A percentile compares a stretch with the other conserved stretches of the same genome.
Evolutionary conservation across 2,113 vertebrate genomes (phyloP).

Genomic region (Dromas ardeola): DNA sequence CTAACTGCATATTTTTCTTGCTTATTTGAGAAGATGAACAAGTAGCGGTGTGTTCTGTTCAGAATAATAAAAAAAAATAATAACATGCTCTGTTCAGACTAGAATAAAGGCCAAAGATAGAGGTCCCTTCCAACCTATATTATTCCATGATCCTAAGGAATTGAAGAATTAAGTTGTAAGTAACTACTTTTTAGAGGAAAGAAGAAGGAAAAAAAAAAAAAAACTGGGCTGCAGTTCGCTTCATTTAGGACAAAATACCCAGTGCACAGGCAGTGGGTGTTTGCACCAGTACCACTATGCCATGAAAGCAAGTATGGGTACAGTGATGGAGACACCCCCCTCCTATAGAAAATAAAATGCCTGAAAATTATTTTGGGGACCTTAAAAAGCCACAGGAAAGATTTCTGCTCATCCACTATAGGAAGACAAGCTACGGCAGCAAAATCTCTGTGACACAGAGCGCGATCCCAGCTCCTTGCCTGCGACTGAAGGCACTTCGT

Average conservation of each 20-base stretch:
- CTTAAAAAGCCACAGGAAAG: neutral
- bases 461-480: neutral
- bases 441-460: neutral
- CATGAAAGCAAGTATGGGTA: neutral
- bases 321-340: neutral
- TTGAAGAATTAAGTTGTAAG: neutral
- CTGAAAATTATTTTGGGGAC: neutral
- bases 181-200: neutral
- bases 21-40: neutral
- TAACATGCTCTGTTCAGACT: neutral
- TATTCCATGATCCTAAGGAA: neutral
- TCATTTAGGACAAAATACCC: neutral
- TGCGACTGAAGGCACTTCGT: fast-evolving
- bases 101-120: neutral
- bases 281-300: neutral
- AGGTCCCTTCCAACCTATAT: neutral
- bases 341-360: neutral
- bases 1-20: neutral
- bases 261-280: neutral
- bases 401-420: neutral
- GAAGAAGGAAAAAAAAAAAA: neutral
- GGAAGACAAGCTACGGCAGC: fast-evolving
- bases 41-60: neutral
- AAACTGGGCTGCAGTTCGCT: neutral
- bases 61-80: neutral